These are phyloP conservation scores for Nesoenas mayeri DNA, from an alignment of 2,113 vertebrate species.

Conservation along the genomic window DNA sequence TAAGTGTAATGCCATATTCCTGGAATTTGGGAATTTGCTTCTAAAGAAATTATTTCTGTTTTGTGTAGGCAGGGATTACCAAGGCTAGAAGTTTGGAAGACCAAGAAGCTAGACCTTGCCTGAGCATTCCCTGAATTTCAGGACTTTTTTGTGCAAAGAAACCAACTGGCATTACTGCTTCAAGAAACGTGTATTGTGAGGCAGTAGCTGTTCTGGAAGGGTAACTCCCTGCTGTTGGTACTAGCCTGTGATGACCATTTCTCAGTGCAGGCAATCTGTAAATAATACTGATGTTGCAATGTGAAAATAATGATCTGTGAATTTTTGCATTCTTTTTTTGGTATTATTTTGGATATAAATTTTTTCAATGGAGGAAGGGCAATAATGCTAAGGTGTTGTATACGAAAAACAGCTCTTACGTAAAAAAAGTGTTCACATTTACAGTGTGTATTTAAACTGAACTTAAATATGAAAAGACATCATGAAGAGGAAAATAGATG, in stretches of 20 bases:
- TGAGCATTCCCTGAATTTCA: not conserved
- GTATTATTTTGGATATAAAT: not conserved
- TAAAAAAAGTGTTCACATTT: not conserved
- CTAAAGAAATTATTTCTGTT: not conserved
- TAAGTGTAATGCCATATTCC: not conserved
- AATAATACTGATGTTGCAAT: not conserved
- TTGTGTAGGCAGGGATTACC: not conserved
- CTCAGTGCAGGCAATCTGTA: not conserved
- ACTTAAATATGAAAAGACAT: not conserved
- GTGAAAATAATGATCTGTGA: not conserved
- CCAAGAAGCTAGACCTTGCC: not conserved
- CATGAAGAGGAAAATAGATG: not conserved
- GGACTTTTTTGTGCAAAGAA: not conserved
- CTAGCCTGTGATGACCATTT: not conserved
- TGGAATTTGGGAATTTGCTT: not conserved
- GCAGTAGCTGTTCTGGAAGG: not conserved
- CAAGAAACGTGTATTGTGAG: not conserved
- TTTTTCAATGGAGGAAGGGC: not conserved
- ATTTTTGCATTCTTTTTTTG: not conserved
- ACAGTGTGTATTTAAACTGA: not conserved
- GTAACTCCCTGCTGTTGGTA: not conserved
- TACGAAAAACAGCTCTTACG: not conserved
- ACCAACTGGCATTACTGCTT: accelerated
- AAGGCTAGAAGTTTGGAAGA: not conserved
- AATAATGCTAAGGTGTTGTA: not conserved